These are phyloP conservation scores for Puma concolor DNA, from an alignment of 2,113 vertebrate genomes.

Conservation along the genomic window DNA sequence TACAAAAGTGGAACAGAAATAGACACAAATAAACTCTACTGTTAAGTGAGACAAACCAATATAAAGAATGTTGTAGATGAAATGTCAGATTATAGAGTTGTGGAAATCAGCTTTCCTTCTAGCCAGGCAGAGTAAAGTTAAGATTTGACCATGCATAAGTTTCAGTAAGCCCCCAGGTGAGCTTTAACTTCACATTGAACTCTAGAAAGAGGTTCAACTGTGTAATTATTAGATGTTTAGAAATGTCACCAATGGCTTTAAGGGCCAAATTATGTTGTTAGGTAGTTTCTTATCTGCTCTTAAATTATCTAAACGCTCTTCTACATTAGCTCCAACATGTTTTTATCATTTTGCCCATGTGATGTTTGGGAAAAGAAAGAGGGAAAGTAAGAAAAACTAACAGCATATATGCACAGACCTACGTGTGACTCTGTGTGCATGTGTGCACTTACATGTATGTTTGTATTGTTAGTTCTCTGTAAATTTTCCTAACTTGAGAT, in stretches of 20 bases:
- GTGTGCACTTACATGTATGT: neutral
- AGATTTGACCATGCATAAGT: slow-evolving; percentile 16
- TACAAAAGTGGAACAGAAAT: neutral
- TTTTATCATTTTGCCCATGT: neutral
- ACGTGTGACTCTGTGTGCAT: neutral
- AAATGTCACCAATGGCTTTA: slow-evolving; percentile 3
- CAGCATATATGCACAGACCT: neutral
- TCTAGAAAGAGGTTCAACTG: slow-evolving; percentile 31
- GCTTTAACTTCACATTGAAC: slow-evolving; percentile 55
- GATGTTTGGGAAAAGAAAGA: neutral
- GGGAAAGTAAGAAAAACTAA: neutral
- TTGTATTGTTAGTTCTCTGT: neutral
- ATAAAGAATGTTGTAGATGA: neutral
- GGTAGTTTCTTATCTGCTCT: neutral
- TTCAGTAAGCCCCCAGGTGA: slow-evolving; percentile 46
- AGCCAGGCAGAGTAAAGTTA: neutral
- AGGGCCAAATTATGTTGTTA: neutral
- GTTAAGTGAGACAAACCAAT: neutral
- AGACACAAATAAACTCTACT: neutral
- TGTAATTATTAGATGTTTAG: slow-evolving; percentile 37
- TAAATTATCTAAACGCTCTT: neutral
- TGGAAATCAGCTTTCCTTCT: neutral
- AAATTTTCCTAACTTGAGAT: neutral
- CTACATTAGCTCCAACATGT: neutral
- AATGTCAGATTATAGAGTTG: neutral